Evolutionary conservation across 1,140 invertebrate species (phyloP), one percentile per base, ranked within the genome.

Genomic region (Euwallacea similis): DNA sequence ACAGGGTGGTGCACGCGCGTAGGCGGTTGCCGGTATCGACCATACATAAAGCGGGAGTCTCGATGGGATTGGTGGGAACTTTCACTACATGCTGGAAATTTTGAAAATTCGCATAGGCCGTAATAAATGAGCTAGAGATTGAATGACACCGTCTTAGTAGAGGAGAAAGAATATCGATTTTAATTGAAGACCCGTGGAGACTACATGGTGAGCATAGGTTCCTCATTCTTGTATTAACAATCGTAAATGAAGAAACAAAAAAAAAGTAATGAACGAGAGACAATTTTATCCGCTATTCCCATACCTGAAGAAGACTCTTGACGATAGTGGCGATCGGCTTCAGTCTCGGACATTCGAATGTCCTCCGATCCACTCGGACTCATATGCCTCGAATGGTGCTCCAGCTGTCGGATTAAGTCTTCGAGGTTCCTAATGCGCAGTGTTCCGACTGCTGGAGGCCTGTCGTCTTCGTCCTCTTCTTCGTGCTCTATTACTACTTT

Each of bases 311-410:
- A 91, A 67, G 90, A 89, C 83, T 94, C 92, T 81, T 93, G 88
- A 83, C 92, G 87, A 73, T 80, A 80, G 54, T 80, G 78, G 8
- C 79, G 87, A 82, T 96, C 94, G 15, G 91, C 91, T 82, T 97
- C 94, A 21, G 92, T 92, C 82, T 96, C 94, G 43, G 93, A 95
- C 87, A 94, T 93, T 74, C 94, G 85, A 76, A 96, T 94, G 75
- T 96, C 95, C 79, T 96, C 94, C 8, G 93, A 95, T 55, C 92
- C 93, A 73, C 91, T 92, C 10, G 93, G 93, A 80, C 93, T 95
- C 89, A 93, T 93, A 81, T 95, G 93, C 6, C 93, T 85, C 54
- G 89, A 88, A 81, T 96, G 93, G 79, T 95, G 92, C 80, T 97
- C 93, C 65, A 97, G 83, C 82, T 96, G 93, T 56, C 94, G 84